Evolutionary conservation across 2,113 vertebrate genomes (phyloP), one percentile per base, ranked within the genome.

Genomic region (Entelurus aequoreus): DNA sequence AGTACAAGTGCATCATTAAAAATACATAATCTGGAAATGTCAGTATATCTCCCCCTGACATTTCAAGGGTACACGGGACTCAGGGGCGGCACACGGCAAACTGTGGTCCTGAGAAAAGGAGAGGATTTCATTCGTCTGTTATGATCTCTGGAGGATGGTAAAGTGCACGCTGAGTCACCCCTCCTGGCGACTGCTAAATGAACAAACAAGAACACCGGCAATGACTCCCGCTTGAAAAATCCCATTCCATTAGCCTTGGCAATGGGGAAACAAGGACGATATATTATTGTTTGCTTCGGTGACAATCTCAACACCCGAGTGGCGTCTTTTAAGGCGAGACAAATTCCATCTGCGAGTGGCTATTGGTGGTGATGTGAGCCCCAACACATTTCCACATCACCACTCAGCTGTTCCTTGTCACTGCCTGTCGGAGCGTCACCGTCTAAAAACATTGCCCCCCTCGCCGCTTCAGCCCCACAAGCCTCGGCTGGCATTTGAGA

Each of bases 361-460:
- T 50, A 68, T 40, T 48, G 4, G 42, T 38, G 50, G 61, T 11
- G 71, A 73, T 53, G 60, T 77, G 68, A 81, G 54, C 67, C 63
- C 51, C 58, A 40, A 69, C 72, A 79, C 40, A 62, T 80, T 82
- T 79, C 66, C 72, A 65, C 74, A 57, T 46, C 9, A 12, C 36
- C 28, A 68, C 72, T 66, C 48, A 65, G 50, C 72, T 81, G 63
- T 78, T 87, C 59, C 58, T 75, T 72, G 82, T 83, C 79, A 69
- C 65, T 72, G 70, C 52, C 62, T 66, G 81, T 85, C 74, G 70
- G 75, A 75, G 68, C 54, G 7, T 71, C 54, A 58, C 69, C 74
- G 76, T 80, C 81, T 80, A 76, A 83, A 77, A 69, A 65, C 75
- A 76, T 73, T 73, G 75, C 73, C 68, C 79, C 44, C 58, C 46